A percentile compares a stretch with the other conserved stretches of the same genome.
These are phyloP conservation scores for Siniperca obscura DNA, from an alignment of 2,797 vertebrate species.

Conservation along the genomic window DNA sequence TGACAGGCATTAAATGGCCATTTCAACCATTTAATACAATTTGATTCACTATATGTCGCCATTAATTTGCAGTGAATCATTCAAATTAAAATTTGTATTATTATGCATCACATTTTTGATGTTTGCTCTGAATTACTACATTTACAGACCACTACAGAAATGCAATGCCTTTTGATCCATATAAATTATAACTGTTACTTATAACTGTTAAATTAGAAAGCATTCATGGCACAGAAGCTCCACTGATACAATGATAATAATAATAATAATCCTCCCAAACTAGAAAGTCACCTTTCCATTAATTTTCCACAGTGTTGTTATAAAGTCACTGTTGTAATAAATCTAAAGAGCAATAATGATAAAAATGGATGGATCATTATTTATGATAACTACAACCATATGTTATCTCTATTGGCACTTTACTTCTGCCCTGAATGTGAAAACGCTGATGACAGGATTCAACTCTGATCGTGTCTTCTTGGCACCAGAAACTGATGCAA, in stretches of 20 bases:
- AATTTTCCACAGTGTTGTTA: background rate
- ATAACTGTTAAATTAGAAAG: constrained; percentile 49
- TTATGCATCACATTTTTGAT: constrained; percentile 7
- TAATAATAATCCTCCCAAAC: background rate
- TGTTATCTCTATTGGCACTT: background rate
- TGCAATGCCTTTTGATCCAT: constrained; percentile 5
- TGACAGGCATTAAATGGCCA: constrained; percentile 30
- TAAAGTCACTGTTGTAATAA: constrained; percentile 16
- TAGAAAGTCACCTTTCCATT: constrained; percentile 20
- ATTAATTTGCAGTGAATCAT: background rate
- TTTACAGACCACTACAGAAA: constrained; percentile 12
- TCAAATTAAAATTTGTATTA: background rate
- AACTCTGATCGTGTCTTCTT: constrained; percentile 37
- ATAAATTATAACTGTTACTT: constrained; percentile 30
- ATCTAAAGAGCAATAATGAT: background rate
- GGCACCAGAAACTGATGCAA: constrained; percentile 46
- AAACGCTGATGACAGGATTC: constrained; percentile 26
- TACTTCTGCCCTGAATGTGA: constrained; percentile 7
- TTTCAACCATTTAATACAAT: constrained; percentile 31
- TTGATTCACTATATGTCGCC: background rate
- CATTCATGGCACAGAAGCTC: constrained; percentile 28
- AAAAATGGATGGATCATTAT: constrained; percentile 1
- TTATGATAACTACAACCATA: constrained; percentile 4
- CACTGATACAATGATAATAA: background rate
- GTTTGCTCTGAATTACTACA: constrained; percentile 28